Conservation (phyloP, 2,888 invertebrate species). For the Acanthosepion lycidas region DNA sequence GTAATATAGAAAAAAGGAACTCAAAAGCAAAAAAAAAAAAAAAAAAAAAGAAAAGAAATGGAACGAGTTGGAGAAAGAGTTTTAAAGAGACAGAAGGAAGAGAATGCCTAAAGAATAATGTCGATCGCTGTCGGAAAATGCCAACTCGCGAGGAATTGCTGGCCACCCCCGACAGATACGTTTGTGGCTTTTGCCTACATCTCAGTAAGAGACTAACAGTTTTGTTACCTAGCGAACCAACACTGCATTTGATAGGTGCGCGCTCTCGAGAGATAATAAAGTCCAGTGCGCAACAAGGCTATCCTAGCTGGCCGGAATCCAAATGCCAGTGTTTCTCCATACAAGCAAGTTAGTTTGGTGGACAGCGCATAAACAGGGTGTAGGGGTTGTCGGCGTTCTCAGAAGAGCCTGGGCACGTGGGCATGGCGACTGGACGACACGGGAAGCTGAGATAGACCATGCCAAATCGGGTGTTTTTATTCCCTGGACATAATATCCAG, state of each 20-base stretch:
- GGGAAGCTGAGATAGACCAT: neutral
- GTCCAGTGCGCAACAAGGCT: neutral
- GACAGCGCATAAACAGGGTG: neutral
- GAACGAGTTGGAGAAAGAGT: too few relatives aligned
- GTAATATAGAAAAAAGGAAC: too few relatives aligned
- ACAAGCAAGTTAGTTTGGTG: neutral
- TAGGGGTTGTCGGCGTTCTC: neutral
- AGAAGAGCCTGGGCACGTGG: neutral
- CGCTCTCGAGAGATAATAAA: neutral
- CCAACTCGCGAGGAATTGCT: neutral
- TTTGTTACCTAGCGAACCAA: neutral
- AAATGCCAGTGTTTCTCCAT: slow-evolving; percentile 14
- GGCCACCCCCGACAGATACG: neutral
- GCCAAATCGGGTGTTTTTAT: slow-evolving; percentile 13
- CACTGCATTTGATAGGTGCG: neutral
- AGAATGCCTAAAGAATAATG: too few relatives aligned
- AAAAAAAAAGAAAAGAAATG: too few relatives aligned
- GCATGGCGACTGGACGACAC: neutral
- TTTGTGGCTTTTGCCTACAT: neutral
- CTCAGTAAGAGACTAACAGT: slow-evolving; percentile 16
- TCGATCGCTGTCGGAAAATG: too few relatives aligned
- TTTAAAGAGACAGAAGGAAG: too few relatives aligned
- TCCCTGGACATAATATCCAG: too few relatives aligned
- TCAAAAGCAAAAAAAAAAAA: too few relatives aligned
- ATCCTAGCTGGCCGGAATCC: neutral